A percentile compares a stretch with the other conserved stretches of the same genome.
phyloP scores from a whole-genome alignment of 2,888 invertebrate genomes.

The Agrochola circellaris region DNA sequence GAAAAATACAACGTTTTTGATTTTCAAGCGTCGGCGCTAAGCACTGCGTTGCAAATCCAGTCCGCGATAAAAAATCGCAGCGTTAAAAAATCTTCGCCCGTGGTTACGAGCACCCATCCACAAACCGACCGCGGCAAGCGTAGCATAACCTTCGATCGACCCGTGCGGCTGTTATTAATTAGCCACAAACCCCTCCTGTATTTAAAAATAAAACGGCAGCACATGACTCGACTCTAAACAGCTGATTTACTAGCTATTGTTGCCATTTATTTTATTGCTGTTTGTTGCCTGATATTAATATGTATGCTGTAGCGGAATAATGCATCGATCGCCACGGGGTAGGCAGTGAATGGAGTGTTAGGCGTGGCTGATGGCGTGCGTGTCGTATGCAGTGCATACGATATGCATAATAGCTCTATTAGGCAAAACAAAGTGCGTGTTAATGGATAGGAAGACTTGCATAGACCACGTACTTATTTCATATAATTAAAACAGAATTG shows the following conservation, averaged over 20 bases:
- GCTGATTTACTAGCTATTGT: slow-evolving; percentile 32
- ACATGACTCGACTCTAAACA: slow-evolving; percentile 7
- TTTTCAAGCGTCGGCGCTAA: background rate
- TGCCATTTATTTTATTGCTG: slow-evolving; percentile 4
- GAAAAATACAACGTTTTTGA: background rate
- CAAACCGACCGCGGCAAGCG: background rate
- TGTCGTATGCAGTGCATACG: background rate
- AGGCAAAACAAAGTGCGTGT: background rate
- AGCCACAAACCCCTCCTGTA: background rate
- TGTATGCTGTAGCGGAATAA: slow-evolving; percentile 7
- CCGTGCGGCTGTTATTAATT: background rate
- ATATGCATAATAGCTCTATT: background rate
- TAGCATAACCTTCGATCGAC: background rate
- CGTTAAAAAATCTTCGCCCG: no score
- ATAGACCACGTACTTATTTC: background rate
- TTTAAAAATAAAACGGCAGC: slow-evolving; percentile 21
- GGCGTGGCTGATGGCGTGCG: background rate
- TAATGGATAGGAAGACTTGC: background rate
- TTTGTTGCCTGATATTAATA: slow-evolving; percentile 32
- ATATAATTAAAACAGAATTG: background rate
- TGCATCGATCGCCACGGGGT: background rate
- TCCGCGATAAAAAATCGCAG: background rate
- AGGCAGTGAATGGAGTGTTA: slow-evolving; percentile 15
- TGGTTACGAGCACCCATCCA: background rate
- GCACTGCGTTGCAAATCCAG: background rate